A percentile compares a stretch with the other conserved stretches of the same genome.
Conservation (phyloP, 2,888 invertebrate species). For the Boloria selene region DNA sequence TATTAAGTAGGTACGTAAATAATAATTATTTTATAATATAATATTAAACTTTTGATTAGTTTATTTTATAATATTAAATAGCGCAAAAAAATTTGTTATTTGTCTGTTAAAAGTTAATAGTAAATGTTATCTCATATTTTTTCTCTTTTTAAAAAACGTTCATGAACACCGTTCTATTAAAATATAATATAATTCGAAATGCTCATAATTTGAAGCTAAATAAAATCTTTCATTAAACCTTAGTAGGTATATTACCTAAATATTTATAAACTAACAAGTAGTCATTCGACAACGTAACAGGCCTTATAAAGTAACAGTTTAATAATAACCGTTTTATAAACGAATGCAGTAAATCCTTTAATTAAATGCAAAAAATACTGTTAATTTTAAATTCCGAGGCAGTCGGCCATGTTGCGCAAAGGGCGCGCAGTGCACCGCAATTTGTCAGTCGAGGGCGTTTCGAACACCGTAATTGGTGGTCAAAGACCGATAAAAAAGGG, state of each 20-base stretch:
- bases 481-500: slow-evolving; percentile 59
- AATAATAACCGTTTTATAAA: slow-evolving; percentile 5
- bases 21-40: too few relatives aligned
- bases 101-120: too few relatives aligned
- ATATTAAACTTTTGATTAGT: too few relatives aligned
- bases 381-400: slow-evolving; percentile 41
- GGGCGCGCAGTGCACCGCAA: slow-evolving; percentile 64
- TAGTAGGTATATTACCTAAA: not conserved
- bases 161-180: too few relatives aligned
- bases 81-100: too few relatives aligned
- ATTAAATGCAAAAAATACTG: slow-evolving; percentile 28
- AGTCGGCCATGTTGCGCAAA: slow-evolving; percentile 55
- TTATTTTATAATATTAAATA: too few relatives aligned
- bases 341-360: slow-evolving; percentile 19
- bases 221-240: not conserved
- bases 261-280: not conserved
- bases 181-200: too few relatives aligned
- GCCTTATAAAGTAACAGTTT: not conserved
- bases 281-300: slow-evolving; percentile 17
- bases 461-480: slow-evolving; percentile 67
- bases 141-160: too few relatives aligned
- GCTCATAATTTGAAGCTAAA: not conserved
- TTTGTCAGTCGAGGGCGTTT: slow-evolving; percentile 74
- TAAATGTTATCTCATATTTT: too few relatives aligned
- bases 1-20: not conserved